A percentile compares a stretch with the other conserved stretches of the same genome.
Evolutionary conservation across 2,888 invertebrate species (phyloP).

Genomic region (Platerodrilus igneus): DNA sequence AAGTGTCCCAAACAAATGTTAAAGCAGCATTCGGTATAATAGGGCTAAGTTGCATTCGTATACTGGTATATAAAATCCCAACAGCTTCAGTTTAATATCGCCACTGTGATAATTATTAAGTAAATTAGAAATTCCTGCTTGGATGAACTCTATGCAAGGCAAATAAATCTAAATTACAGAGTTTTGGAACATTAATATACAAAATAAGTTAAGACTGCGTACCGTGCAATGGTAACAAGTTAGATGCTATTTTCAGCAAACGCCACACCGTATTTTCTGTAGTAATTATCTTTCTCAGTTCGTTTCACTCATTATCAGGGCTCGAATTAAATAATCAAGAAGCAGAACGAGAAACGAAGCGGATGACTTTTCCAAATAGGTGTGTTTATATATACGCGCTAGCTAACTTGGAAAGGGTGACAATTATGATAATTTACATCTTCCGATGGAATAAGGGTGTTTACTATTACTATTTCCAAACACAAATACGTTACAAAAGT

Average conservation of each 20-base stretch:
- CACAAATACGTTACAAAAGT: slow-evolving; percentile 18
- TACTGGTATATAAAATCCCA: too few relatives aligned
- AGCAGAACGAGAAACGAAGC: slow-evolving; percentile 48
- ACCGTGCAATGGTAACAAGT: slow-evolving; percentile 25
- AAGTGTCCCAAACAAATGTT: too few relatives aligned
- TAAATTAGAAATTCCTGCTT: slow-evolving; percentile 23
- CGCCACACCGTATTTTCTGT: slow-evolving; percentile 42
- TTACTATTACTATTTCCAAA: slow-evolving; percentile 18
- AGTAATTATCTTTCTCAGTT: slow-evolving; percentile 47
- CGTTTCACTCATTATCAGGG: slow-evolving; percentile 47
- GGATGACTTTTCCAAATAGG: slow-evolving; percentile 45
- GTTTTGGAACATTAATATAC: slow-evolving; percentile 24
- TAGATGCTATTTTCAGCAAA: slow-evolving; percentile 29
- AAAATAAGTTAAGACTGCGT: slow-evolving; percentile 27
- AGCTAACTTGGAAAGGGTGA: slow-evolving; percentile 21
- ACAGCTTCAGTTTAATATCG: too few relatives aligned
- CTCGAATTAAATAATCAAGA: slow-evolving; percentile 47
- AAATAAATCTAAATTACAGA: slow-evolving; percentile 27
- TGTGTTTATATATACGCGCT: too few relatives aligned
- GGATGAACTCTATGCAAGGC: slow-evolving; percentile 17
- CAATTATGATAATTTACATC: slow-evolving; percentile 28
- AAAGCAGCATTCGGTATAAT: too few relatives aligned
- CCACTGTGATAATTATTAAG: too few relatives aligned
- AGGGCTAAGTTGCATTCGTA: too few relatives aligned
- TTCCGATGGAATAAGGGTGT: slow-evolving; percentile 18